phyloP scores from a whole-genome alignment of 2,888 invertebrate species.

The Ophioninae sp. region DNA sequence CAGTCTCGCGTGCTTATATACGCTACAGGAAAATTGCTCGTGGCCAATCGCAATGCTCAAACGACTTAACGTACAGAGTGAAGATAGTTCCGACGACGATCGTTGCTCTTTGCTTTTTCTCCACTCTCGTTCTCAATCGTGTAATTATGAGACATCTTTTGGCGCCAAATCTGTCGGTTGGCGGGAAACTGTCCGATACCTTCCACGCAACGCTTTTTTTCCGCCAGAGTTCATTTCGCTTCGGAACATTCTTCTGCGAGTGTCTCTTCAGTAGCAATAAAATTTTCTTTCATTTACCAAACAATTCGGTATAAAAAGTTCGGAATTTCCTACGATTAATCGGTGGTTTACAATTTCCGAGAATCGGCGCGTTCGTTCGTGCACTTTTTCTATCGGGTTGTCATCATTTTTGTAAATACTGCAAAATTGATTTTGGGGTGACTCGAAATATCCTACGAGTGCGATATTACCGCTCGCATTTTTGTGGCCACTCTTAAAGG shows the following conservation, averaged over 20 bases:
- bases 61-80: background rate
- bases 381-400: background rate
- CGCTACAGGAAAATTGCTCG: background rate
- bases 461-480: background rate
- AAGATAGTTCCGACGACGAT: background rate
- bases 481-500: background rate
- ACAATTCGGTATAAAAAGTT: background rate
- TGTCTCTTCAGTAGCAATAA: background rate
- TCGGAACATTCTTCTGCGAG: background rate
- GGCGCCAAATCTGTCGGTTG: slow-evolving; percentile 10
- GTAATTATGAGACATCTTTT: background rate
- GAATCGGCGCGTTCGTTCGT: background rate
- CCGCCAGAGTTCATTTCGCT: background rate
- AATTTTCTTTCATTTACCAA: background rate
- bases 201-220: background rate
- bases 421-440: background rate
- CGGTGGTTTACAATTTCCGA: background rate
- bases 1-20: background rate
- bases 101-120: background rate
- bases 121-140: background rate
- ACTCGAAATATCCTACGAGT: background rate
- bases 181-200: background rate
- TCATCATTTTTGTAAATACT: background rate
- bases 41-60: background rate
- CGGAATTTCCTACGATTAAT: too few species aligned